Evolutionary conservation across 2,113 vertebrate species (phyloP).

Genomic region (Nematolebias whitei): DNA sequence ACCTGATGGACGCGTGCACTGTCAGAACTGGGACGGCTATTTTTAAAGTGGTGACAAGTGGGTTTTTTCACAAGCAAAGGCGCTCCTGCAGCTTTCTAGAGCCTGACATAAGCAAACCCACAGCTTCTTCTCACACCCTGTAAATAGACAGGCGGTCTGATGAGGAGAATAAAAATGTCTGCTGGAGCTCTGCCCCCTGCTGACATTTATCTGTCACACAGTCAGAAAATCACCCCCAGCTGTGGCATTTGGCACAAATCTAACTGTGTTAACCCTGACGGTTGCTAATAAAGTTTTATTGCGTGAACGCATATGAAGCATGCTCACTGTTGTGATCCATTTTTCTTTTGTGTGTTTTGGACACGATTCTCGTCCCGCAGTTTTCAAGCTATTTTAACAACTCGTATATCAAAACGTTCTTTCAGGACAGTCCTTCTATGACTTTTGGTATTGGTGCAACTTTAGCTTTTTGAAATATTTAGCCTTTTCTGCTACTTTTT

Average conservation of each 20-base stretch:
- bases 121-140: neutral
- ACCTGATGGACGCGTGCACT: conserved; percentile 10
- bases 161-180: neutral
- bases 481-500: no score
- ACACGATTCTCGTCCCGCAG: no score
- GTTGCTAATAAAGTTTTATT: neutral
- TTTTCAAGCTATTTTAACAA: no score
- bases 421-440: no score
- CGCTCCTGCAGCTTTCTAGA: neutral
- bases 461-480: no score
- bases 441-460: no score
- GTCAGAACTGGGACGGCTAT: neutral
- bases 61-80: conserved; percentile 1
- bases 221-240: conserved; percentile 13
- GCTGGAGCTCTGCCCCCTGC: conserved; percentile 1
- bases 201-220: conserved; percentile 43
- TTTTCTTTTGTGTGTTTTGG: no score
- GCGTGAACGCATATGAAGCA: no score
- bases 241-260: conserved; percentile 11
- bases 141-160: neutral
- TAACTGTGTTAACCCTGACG: conserved; percentile 13
- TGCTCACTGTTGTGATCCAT: no score
- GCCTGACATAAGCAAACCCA: neutral
- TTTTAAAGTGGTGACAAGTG: conserved; percentile 17
- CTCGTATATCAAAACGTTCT: no score